Evolutionary conservation across 2,113 vertebrate species (phyloP).

Genomic region (Paratilapia polleni): DNA sequence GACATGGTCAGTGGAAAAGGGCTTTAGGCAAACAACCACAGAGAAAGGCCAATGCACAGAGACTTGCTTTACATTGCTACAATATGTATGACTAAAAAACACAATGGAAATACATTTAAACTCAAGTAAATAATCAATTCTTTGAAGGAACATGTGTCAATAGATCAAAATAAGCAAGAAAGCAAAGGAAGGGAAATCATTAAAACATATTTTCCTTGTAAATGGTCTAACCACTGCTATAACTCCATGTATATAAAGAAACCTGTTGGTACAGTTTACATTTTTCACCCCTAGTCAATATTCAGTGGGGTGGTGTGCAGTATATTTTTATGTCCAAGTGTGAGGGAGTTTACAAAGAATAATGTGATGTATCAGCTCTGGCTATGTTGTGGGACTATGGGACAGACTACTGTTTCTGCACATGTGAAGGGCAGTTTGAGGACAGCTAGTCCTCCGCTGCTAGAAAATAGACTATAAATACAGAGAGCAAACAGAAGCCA

Average conservation of each 20-base stretch:
- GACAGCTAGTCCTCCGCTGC: constrained; percentile 45
- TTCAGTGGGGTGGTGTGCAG: background rate
- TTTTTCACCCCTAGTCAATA: background rate
- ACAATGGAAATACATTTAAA: constrained; percentile 22
- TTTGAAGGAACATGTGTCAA: background rate
- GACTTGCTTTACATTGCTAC: constrained; percentile 17
- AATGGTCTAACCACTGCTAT: background rate
- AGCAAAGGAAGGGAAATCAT: background rate
- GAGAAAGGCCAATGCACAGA: constrained; percentile 47
- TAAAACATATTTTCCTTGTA: background rate
- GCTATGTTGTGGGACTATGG: constrained; percentile 49
- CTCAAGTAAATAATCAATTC: background rate
- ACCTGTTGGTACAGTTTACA: background rate
- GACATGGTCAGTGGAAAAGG: constrained; percentile 70
- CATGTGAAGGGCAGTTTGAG: constrained; percentile 75
- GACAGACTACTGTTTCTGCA: constrained; percentile 45
- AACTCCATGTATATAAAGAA: background rate
- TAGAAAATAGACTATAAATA: constrained; percentile 74
- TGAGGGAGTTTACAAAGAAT: constrained; percentile 28
- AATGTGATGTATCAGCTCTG: constrained; percentile 11
- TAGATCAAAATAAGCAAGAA: background rate
- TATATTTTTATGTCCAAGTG: constrained; percentile 6
- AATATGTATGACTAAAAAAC: constrained; percentile 1
- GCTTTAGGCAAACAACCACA: constrained; percentile 63
- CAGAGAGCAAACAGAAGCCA: constrained; percentile 61